A percentile compares a stretch with the other conserved stretches of the same genome.
These are phyloP conservation scores for Hyposoter dolosus DNA, from an alignment of 2,888 invertebrate genomes.

Conservation along the genomic window DNA sequence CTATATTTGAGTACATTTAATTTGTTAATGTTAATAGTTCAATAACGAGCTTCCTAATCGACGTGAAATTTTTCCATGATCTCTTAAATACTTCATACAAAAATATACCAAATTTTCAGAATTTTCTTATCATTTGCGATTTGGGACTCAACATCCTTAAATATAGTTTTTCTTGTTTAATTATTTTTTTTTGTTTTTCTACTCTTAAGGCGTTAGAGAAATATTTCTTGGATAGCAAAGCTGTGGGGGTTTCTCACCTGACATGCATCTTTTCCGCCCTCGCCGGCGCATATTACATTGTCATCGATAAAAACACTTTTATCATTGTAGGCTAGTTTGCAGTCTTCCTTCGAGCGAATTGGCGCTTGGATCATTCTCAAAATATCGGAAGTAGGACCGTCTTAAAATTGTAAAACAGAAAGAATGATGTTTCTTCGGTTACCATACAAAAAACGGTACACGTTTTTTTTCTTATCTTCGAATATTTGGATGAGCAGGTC, in stretches of 20 bases:
- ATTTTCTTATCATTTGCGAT: too few relatives aligned
- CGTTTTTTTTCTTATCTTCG: neutral
- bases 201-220: neutral
- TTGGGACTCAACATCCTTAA: too few relatives aligned
- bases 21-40: too few relatives aligned
- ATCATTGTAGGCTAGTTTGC: slow-evolving; percentile 87
- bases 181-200: neutral
- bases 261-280: slow-evolving; percentile 90
- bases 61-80: too few relatives aligned
- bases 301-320: slow-evolving; percentile 87
- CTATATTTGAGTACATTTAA: too few relatives aligned
- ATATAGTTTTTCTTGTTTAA: too few relatives aligned
- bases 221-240: neutral
- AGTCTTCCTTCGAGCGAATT: slow-evolving; percentile 88
- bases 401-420: slow-evolving; percentile 83
- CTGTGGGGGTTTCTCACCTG: slow-evolving; percentile 85
- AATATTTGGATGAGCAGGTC: neutral
- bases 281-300: slow-evolving; percentile 90
- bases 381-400: slow-evolving; percentile 88
- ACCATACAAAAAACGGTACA: neutral
- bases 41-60: too few relatives aligned
- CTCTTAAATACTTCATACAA: too few relatives aligned
- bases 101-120: too few relatives aligned
- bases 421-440: neutral
- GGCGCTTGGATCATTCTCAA: slow-evolving; percentile 91